A percentile compares a stretch with the other conserved stretches of the same genome.
These are phyloP conservation scores for Habrosyne pyritoides DNA, from an alignment of 2,888 invertebrate species.

Conservation along the genomic window DNA sequence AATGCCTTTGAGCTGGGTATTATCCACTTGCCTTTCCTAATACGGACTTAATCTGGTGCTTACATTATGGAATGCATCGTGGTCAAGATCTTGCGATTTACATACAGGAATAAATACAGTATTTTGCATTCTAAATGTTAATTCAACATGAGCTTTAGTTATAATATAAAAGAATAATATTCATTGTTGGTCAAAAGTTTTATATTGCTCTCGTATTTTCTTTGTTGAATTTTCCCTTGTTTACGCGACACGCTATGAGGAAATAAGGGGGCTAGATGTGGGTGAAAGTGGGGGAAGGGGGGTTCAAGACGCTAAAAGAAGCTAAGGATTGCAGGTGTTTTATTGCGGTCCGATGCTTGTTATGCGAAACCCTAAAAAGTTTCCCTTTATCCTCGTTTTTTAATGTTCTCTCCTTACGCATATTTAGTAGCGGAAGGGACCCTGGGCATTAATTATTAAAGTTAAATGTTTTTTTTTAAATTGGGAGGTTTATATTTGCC, in stretches of 20 bases:
- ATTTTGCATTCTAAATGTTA: not conserved
- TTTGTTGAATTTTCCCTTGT: slow-evolving; percentile 24
- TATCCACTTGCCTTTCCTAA: not conserved
- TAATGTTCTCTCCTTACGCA: slow-evolving; percentile 27
- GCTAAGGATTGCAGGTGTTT: slow-evolving; percentile 49
- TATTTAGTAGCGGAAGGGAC: slow-evolving; percentile 14
- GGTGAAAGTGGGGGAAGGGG: slow-evolving; percentile 20
- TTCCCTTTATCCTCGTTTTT: slow-evolving; percentile 25
- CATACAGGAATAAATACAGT: not conserved
- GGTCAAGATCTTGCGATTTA: not conserved
- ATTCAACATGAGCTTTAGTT: too few relatives aligned
- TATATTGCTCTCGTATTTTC: slow-evolving; percentile 37
- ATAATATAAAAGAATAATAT: too few relatives aligned
- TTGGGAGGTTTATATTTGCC: too few relatives aligned
- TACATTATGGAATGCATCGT: not conserved
- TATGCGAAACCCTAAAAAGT: slow-evolving; percentile 48
- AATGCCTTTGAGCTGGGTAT: not conserved
- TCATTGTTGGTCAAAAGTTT: slow-evolving; percentile 31
- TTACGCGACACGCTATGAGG: slow-evolving; percentile 32
- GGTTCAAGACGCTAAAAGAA: slow-evolving; percentile 33
- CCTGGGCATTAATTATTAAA: slow-evolving; percentile 7
- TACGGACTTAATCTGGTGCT: not conserved
- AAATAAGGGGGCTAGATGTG: slow-evolving; percentile 7
- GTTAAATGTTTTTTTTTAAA: not conserved
- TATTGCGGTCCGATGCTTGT: slow-evolving; percentile 51